Conservation (phyloP, 2,888 invertebrate genomes). For the Lottia scabra region DNA sequence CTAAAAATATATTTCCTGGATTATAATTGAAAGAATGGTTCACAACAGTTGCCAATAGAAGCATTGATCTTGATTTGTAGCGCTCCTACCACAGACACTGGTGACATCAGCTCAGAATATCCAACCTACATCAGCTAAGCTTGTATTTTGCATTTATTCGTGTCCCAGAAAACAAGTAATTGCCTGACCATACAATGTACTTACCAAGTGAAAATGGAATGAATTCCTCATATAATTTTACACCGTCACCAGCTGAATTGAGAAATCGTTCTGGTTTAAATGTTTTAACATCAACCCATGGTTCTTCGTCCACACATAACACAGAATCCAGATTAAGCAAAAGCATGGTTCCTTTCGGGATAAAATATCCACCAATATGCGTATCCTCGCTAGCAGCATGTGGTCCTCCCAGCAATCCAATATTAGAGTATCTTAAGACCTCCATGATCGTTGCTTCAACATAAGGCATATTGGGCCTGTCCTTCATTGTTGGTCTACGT, state of each 20-base stretch:
- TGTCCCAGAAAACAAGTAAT: too few species aligned
- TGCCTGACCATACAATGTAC: too few species aligned
- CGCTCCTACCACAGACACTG: too few species aligned
- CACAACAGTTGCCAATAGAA: too few species aligned
- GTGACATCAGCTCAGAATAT: too few species aligned
- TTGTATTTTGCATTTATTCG: too few species aligned
- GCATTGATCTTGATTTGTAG: too few species aligned
- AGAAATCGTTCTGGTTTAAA: constrained; percentile 56
- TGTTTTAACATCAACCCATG: constrained; percentile 41
- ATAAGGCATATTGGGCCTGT: constrained; percentile 40
- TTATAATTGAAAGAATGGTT: too few species aligned
- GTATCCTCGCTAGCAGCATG: constrained; percentile 48
- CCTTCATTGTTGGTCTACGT: constrained; percentile 33
- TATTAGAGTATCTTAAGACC: constrained; percentile 42
- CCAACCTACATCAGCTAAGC: too few species aligned
- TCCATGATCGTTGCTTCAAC: constrained; percentile 57
- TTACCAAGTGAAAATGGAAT: constrained; percentile 39
- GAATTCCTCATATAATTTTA: constrained; percentile 25
- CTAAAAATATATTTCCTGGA: too few species aligned
- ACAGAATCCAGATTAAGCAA: constrained; percentile 47
- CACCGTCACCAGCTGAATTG: constrained; percentile 22
- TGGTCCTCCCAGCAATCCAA: constrained; percentile 42
- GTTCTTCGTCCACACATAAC: constrained; percentile 35
- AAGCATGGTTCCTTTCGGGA: constrained; percentile 52
- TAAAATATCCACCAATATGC: constrained; percentile 46